Evolutionary conservation across 2,888 invertebrate species (phyloP).

Genomic region (Acrobasis repandana): DNA sequence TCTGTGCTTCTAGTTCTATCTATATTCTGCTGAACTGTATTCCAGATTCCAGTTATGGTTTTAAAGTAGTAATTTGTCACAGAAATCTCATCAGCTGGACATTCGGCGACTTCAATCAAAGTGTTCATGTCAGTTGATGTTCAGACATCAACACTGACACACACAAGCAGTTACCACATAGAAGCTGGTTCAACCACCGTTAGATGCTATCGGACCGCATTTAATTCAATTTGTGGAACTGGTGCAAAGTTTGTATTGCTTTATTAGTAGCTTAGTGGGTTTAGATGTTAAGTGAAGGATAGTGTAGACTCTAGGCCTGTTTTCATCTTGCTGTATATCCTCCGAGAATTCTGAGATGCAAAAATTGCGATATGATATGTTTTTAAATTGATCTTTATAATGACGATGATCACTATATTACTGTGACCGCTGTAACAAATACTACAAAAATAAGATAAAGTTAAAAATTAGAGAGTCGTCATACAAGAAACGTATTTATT

Average conservation of each 20-base stretch:
- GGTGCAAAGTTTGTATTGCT: conserved; percentile 12
- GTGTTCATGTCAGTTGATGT: not conserved
- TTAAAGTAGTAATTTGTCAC: not conserved
- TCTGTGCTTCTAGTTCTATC: too few species aligned
- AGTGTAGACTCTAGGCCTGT: too few species aligned
- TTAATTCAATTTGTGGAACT: not conserved
- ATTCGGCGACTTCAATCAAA: conserved; percentile 1
- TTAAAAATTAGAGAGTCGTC: too few species aligned
- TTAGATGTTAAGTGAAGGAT: too few species aligned
- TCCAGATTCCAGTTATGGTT: not conserved
- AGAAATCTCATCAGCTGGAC: not conserved
- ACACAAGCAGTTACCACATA: conserved; percentile 5
- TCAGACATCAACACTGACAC: conserved; percentile 5
- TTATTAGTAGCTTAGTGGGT: not conserved
- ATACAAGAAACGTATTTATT: too few species aligned
- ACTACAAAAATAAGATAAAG: too few species aligned
- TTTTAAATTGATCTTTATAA: too few species aligned
- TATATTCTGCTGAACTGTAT: not conserved
- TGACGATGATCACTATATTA: too few species aligned
- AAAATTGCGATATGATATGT: too few species aligned
- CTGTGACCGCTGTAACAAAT: too few species aligned
- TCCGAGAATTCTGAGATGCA: too few species aligned
- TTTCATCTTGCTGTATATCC: too few species aligned
- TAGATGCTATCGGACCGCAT: not conserved
- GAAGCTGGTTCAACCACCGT: not conserved